Conservation (phyloP, 2,888 invertebrate species). For the Zonitis immaculata region DNA sequence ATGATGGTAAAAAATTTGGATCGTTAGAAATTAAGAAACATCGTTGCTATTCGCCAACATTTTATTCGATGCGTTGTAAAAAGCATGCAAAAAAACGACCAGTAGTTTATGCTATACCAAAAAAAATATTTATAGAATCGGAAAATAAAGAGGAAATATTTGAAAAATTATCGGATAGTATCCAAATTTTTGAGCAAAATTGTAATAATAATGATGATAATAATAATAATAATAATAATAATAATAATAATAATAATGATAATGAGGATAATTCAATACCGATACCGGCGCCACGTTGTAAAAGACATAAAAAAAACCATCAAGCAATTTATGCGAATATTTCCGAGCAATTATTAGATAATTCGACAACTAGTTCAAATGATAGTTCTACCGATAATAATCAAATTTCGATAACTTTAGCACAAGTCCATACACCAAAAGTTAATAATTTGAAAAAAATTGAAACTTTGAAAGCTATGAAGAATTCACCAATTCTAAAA, state of each 20-base stretch:
- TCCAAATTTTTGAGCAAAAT: constrained; percentile 59
- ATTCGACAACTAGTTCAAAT: constrained; percentile 30
- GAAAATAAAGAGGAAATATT: constrained; percentile 45
- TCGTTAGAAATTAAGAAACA: constrained; percentile 45
- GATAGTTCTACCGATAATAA: constrained; percentile 33
- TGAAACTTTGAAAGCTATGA: constrained; percentile 25
- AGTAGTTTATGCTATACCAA: constrained; percentile 43
- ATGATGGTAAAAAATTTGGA: constrained; percentile 39
- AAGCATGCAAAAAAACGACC: constrained; percentile 46
- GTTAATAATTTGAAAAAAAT: too few relatives aligned
- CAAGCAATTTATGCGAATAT: constrained; percentile 41
- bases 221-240: too few relatives aligned
- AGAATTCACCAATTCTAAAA: constrained; percentile 51
- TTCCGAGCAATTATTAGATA: constrained; percentile 23
- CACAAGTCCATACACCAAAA: constrained; percentile 33
- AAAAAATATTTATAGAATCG: constrained; percentile 24
- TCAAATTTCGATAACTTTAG: constrained; percentile 36
- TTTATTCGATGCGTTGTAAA: constrained; percentile 48
- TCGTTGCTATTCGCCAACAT: constrained; percentile 48
- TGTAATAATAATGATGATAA: constrained; percentile 36
- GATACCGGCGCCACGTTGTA: constrained; percentile 56
- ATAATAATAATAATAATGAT: too few relatives aligned
- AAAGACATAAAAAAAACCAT: constrained; percentile 33
- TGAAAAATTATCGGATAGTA: constrained; percentile 63
- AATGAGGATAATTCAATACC: too few relatives aligned